These are phyloP conservation scores for Microctonus aethiopoides DNA, from an alignment of 2,888 invertebrate species.

Conservation along the genomic window DNA sequence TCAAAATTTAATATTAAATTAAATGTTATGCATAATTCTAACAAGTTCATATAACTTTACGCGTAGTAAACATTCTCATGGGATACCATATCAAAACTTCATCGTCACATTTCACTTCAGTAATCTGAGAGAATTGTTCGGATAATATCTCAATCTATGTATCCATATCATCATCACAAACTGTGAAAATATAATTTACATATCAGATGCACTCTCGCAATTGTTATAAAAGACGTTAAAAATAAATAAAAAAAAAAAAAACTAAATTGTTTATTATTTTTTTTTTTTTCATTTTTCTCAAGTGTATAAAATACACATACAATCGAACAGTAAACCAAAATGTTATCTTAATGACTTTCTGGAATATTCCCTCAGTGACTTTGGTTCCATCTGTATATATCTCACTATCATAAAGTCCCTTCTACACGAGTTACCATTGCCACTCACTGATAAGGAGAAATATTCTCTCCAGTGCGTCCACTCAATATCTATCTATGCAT, in stretches of 20 bases:
- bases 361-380: not conserved
- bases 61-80: not conserved
- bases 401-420: constrained; percentile 23
- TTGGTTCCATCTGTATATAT: constrained; percentile 10
- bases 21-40: not conserved
- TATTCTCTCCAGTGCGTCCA: constrained; percentile 45
- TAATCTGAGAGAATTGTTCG: not conserved
- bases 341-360: not conserved
- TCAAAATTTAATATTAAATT: not conserved
- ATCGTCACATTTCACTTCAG: not conserved
- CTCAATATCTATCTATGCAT: constrained; percentile 32
- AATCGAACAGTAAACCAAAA: not conserved
- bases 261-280: not conserved
- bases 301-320: not conserved
- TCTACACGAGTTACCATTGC: constrained; percentile 41
- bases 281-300: not conserved
- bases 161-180: not conserved
- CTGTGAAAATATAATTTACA: not conserved
- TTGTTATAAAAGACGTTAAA: not conserved
- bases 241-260: not conserved
- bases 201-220: not conserved
- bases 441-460: constrained; percentile 55
- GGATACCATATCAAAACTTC: not conserved
- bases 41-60: not conserved
- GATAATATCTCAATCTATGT: not conserved